Evolutionary conservation across 35 echinoderm and acorn worm genomes (phyloP), one percentile per base, ranked within the genome.

Genomic region (Holothuria glaberrima): DNA sequence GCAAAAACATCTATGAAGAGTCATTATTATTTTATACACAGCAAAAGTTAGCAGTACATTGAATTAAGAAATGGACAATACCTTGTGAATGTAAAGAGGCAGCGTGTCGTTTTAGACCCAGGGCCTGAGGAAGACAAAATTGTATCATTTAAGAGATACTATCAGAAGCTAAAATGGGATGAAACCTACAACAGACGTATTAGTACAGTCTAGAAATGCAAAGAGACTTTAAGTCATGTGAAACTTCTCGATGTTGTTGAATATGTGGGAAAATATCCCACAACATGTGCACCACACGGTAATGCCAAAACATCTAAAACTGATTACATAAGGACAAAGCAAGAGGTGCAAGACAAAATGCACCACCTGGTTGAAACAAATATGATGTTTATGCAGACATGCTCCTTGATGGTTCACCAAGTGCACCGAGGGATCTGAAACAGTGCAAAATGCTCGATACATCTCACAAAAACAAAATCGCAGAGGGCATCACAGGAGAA

Each of bases 401-500:
- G 60, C 21, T 68, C 13, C 41, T 88, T 17, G 32, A 88, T 88
- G 65, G 31, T 7, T 88, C 64, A 22, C 0, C 22, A 12, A 17
- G 44, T 72, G 86, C 86, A 22, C 86, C 86, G 38, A 45, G 86
- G 48, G 86, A 88, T 34, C 29, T 88, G 21, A 88, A 88, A n/a
- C 86, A 88, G 86, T 88, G 30, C 86, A 88, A 56, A 88, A 88
- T 88, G 67, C 68, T 21, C 71, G 68, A 72, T 69, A 87, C 28
- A 4, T 6, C 3, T 30, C 21, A 35, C 12, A n/a, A 7, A 35
- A 67, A 69, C 57, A 69, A 10, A 6, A 34, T 19, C 32, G 35
- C 31, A 18, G 19, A 5, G 2, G 67, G 18, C 33, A 67, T 33
- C 60, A 66, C 30, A 30, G 34, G 14, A 72, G 68, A 57, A 71